These are phyloP conservation scores for Eumaeus atala DNA, from an alignment of 1,140 invertebrate species.

Conservation along the genomic window DNA sequence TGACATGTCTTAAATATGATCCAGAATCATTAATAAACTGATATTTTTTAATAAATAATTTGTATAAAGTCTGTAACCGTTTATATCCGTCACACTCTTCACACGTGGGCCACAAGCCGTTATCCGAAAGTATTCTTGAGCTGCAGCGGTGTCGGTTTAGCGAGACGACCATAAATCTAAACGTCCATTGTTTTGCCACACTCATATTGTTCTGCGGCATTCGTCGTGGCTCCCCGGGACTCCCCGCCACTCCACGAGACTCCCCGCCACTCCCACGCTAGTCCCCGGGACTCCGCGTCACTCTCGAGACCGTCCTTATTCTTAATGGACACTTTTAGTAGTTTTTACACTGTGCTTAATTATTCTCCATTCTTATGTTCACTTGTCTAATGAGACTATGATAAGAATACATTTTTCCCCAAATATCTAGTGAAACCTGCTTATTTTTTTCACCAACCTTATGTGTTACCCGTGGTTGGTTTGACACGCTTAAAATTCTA, in stretches of 20 bases:
- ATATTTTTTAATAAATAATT: not conserved
- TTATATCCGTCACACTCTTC: slow-evolving; percentile 6
- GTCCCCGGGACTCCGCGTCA: not conserved
- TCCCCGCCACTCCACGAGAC: not conserved
- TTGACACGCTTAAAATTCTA: too few relatives aligned
- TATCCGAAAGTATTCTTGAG: slow-evolving; percentile 29
- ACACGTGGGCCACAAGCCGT: slow-evolving; percentile 16
- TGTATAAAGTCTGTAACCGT: too few relatives aligned
- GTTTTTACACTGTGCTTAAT: too few relatives aligned
- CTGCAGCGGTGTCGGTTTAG: slow-evolving; percentile 14
- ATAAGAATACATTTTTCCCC: too few relatives aligned
- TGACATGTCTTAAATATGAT: not conserved
- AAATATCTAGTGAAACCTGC: too few relatives aligned
- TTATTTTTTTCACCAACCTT: too few relatives aligned
- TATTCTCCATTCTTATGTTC: too few relatives aligned
- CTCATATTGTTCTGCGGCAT: slow-evolving; percentile 22
- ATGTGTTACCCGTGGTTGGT: too few relatives aligned
- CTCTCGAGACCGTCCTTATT: not conserved
- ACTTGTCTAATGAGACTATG: too few relatives aligned
- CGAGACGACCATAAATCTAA: slow-evolving; percentile 39
- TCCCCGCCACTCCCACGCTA: not conserved
- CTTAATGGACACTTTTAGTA: too few relatives aligned
- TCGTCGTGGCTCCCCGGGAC: not conserved
- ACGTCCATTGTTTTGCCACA: slow-evolving; percentile 35
- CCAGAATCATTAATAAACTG: not conserved